Base-by-base conservation (phyloP, 1,140 invertebrate species). In the Temnothorax nylanderi region DNA sequence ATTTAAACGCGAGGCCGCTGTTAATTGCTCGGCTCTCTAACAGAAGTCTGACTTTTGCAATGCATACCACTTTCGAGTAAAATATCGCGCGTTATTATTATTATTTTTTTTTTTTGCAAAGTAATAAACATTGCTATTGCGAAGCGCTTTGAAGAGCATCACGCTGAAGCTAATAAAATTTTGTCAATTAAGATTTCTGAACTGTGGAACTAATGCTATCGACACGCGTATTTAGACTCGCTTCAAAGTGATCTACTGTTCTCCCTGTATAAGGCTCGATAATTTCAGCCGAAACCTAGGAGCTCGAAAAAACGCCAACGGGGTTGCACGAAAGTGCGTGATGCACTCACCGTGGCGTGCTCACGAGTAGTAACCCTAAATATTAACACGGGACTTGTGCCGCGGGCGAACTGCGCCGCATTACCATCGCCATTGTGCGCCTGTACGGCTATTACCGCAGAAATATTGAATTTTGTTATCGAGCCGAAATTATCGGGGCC, bases 401-500 rank as follows among this genome's bases (percentile, higher is more conserved):
- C n/a, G n/a, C 89, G 69, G 51, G 82, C 87, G 91, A 92, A 93
- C 92, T 92, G 87, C 90, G 81, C 85, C 85, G 92, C 91, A 94
- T 93, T 94, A 93, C 87, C 84, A 86, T 89, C 88, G 89, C 64
- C 76, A 76, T 75, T 62, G 80, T 86, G 76, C 85, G 71, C 71
- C 26, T 41, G 71, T 13, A 74, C 67, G 86, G 88, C 89, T 87
- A 92, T 94, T 92, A 92, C 86, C 89, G 85, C 77, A 54, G 91
- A 94, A 93, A 93, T 94, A 94, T 94, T 94, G 93, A 94, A 93
- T 94, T 93, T 94, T 87, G 89, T 90, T 94, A 93, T 93, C 91
- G 92, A 89, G 87, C 86, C 69, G 58, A 84, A 92, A 93, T 93
- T 93, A 93, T 89, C 87, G 72, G 34, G 78, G 37, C 72, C 58